Evolutionary conservation across 92 coral and sea anemone genomes (phyloP), one percentile per base, ranked within the genome.

Genomic region (Parazoanthus swiftii): DNA sequence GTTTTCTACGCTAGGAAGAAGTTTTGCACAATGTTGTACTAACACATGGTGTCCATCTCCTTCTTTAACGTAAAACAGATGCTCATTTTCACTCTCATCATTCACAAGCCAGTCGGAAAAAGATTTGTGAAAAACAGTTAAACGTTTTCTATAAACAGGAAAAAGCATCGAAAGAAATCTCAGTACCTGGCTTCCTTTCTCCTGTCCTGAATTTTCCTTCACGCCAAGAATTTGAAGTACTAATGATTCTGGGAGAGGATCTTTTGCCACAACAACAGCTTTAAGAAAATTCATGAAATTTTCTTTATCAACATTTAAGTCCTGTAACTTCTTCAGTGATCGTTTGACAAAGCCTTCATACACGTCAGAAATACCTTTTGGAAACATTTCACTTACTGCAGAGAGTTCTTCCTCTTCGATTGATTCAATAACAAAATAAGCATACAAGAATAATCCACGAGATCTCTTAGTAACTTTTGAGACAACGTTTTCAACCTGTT

Each of bases 221-320:
- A 44, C 48, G 48, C 92, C 85, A 23, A 89, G 85, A 36, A 86
- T n/a, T n/a, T n/a, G n/a, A n/a, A n/a, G n/a, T n/a, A n/a, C n/a
- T n/a, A n/a, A n/a, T n/a, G n/a, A n/a, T 3, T 79, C 86, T 0
- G 92, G 92, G 8, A 92, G 83, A 33, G 92, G 94, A 42, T 81
- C 85, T 11, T 81, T 79, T 26, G 90, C 85, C 11, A 88, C 92
- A n/a, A 86, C 90, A 43, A 92, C 80, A 44, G 91, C 91, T 38
- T 88, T 79, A 36, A 91, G 82, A 46, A 91, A 91, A 37, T 77
- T 48, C 33, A 23, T 26, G 80, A 91, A 89, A 15, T 44, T 44
- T 3, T 44, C 48, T 44, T 44, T 6, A 3, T 6, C 66, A 71
- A 8, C 48, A 84, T 25, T 85, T 5, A 8, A 68, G 38, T 79